phyloP scores from a whole-genome alignment of 2,888 invertebrate species.

The Mesorhabditis sp. region DNA sequence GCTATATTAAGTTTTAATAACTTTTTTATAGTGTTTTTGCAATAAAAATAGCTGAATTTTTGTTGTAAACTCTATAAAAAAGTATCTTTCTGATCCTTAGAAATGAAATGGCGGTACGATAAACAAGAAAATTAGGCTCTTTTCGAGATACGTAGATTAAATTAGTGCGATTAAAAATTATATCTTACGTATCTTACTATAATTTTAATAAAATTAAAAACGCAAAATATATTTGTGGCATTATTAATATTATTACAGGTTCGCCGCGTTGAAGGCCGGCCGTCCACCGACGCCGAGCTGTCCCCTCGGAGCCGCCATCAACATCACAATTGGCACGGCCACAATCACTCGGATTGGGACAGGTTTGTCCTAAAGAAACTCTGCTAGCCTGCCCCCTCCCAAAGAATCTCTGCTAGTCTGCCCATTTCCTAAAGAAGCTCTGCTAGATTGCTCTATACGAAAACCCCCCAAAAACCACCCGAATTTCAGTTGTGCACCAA shows the following conservation, averaged over 20 bases:
- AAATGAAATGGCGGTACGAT: too few species aligned
- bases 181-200: too few species aligned
- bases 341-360: not conserved
- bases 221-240: too few species aligned
- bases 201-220: too few species aligned
- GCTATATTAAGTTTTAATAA: too few species aligned
- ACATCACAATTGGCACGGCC: not conserved
- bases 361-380: not conserved
- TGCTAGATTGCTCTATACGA: not conserved
- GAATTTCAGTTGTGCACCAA: not conserved
- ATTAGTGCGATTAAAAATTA: too few species aligned
- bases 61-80: too few species aligned
- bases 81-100: too few species aligned
- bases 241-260: not conserved
- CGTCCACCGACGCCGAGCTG: conserved; percentile 2
- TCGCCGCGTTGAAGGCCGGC: not conserved
- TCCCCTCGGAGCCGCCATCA: not conserved
- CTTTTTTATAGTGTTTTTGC: too few species aligned
- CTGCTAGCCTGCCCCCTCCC: not conserved
- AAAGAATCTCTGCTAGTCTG: not conserved
- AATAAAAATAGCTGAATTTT: too few species aligned
- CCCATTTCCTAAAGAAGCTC: not conserved
- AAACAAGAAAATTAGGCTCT: too few species aligned
- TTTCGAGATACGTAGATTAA: too few species aligned
- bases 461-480: not conserved